A percentile compares a stretch with the other conserved stretches of the same genome.
Conservation (phyloP, 1,140 invertebrate genomes). For the Drosophila kepulauana region DNA sequence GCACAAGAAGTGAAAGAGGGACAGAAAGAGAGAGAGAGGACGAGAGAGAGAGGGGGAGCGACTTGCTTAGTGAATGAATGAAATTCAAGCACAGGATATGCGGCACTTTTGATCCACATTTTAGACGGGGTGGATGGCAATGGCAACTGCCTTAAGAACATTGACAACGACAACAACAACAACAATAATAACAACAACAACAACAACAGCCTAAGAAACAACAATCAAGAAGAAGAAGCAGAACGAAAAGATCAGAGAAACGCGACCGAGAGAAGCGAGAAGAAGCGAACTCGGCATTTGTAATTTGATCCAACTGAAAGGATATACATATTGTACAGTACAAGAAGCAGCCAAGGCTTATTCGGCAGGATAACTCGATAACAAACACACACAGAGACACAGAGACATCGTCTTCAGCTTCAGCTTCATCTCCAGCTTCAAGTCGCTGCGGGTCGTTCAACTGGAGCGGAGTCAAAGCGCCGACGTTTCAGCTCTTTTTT, state of each 20-base stretch:
- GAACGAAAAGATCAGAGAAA: constrained; percentile 53
- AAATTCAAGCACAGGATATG: constrained; percentile 77
- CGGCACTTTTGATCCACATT: constrained; percentile 62
- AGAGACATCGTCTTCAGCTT: background rate
- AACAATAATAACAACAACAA: background rate
- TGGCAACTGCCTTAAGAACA: constrained; percentile 16
- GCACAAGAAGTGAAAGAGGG: background rate
- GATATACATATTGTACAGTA: constrained; percentile 38
- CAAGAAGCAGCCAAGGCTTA: constrained; percentile 7
- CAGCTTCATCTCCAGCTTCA: too few relatives aligned
- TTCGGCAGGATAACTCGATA: constrained; percentile 45
- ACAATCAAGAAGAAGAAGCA: background rate
- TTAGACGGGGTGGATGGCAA: constrained; percentile 9
- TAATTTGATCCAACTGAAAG: constrained; percentile 54
- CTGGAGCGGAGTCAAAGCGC: constrained; percentile 41
- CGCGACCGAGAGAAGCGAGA: constrained; percentile 41
- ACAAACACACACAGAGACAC: constrained; percentile 1
- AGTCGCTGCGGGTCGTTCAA: constrained; percentile 31
- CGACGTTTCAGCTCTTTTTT: background rate
- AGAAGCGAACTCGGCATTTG: constrained; percentile 26
- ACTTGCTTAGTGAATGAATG: constrained; percentile 60
- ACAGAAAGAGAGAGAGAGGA: background rate
- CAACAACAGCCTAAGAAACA: background rate
- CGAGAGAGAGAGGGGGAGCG: background rate
- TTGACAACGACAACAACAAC: constrained; percentile 10